A percentile compares a stretch with the other conserved stretches of the same genome.
These are phyloP conservation scores for Epicauta chinensis DNA, from an alignment of 1,140 invertebrate genomes.

Conservation along the genomic window DNA sequence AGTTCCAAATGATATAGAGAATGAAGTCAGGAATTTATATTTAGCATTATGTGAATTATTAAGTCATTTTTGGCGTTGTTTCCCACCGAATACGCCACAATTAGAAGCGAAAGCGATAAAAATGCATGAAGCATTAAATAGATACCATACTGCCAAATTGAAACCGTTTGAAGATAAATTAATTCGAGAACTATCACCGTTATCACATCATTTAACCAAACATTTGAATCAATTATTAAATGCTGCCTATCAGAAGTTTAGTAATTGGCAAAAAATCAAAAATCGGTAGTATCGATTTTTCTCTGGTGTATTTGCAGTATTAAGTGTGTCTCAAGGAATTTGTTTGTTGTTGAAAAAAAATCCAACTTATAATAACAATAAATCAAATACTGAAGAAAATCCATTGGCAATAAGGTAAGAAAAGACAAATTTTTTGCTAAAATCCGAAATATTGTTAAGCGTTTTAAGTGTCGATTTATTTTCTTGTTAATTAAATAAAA, in stretches of 20 bases:
- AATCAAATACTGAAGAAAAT: too few species aligned
- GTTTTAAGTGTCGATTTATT: too few species aligned
- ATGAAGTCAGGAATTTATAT: slow-evolving; percentile 78
- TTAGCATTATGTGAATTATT: slow-evolving; percentile 79
- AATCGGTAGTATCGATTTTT: slow-evolving; percentile 51
- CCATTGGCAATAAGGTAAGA: too few species aligned
- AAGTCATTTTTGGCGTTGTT: slow-evolving; percentile 90
- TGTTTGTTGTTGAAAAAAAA: too few species aligned
- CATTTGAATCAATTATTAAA: slow-evolving; percentile 80
- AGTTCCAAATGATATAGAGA: slow-evolving; percentile 73
- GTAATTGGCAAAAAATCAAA: slow-evolving; percentile 74
- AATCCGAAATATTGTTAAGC: too few species aligned
- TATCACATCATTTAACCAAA: slow-evolving; percentile 75
- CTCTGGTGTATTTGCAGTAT: slow-evolving; percentile 4
- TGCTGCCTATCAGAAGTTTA: slow-evolving; percentile 76
- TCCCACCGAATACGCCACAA: slow-evolving; percentile 76
- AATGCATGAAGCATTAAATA: slow-evolving; percentile 82
- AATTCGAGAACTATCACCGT: slow-evolving; percentile 66
- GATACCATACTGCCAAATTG: slow-evolving; percentile 80
- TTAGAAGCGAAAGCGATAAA: slow-evolving; percentile 73
- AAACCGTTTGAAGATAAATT: slow-evolving; percentile 79
- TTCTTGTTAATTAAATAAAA: too few species aligned
- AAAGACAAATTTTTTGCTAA: too few species aligned
- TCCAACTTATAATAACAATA: too few species aligned
- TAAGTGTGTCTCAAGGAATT: background rate